Conservation (phyloP, 2,888 invertebrate species). For the Lymantria monacha region DNA sequence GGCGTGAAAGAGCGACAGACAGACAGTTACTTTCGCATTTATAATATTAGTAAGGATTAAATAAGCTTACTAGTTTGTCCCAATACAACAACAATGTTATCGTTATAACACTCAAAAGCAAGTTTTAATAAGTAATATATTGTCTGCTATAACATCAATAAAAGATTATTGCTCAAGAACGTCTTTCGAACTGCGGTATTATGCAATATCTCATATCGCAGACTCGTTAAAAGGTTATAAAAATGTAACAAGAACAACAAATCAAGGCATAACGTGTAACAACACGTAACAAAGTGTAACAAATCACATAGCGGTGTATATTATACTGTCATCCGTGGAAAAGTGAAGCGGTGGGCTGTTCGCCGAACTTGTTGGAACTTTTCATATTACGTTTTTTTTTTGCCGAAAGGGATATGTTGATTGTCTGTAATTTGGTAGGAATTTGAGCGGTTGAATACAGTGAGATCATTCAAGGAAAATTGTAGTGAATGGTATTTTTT, state of each 20-base stretch:
- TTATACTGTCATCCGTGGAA: conserved; percentile 52
- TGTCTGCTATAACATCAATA: not conserved
- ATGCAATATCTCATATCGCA: conserved; percentile 20
- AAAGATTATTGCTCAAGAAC: not conserved
- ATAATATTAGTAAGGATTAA: too few relatives aligned
- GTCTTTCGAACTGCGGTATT: conserved; percentile 17
- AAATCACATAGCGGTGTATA: conserved; percentile 45
- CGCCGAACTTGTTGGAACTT: conserved; percentile 26
- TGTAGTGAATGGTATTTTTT: not conserved
- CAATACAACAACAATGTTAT: too few relatives aligned
- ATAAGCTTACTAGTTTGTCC: too few relatives aligned
- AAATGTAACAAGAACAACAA: conserved; percentile 32
- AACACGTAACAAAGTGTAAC: conserved; percentile 49
- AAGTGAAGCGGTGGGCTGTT: conserved; percentile 26
- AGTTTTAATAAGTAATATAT: too few relatives aligned
- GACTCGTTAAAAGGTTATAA: conserved; percentile 30
- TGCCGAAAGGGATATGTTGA: conserved; percentile 33
- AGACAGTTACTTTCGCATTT: too few relatives aligned
- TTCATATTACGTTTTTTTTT: conserved; percentile 29
- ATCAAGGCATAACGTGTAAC: not conserved
- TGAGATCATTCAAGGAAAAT: conserved; percentile 17
- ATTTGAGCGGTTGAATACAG: conserved; percentile 12
- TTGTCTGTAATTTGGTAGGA: conserved; percentile 32
- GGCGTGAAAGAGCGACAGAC: too few relatives aligned
- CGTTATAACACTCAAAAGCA: too few relatives aligned